Percentiles rank a stretch among this genome's conserved stretches.
Evolutionary conservation across 2,797 vertebrate genomes (phyloP).

Genomic region (Sitta carolinensis): DNA sequence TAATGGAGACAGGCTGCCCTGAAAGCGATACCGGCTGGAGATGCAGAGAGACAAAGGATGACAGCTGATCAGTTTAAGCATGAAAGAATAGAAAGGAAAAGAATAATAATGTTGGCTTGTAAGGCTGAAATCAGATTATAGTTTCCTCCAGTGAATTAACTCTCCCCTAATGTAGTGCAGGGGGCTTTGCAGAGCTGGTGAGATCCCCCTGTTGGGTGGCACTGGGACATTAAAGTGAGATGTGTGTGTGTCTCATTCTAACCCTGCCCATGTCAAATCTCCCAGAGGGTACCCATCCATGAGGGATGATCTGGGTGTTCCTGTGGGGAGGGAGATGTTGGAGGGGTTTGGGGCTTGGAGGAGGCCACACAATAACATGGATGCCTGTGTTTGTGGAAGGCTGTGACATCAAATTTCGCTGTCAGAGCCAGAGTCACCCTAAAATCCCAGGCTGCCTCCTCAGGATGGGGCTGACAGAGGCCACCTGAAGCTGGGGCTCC

Average conservation of each 20-base stretch:
- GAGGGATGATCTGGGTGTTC: neutral
- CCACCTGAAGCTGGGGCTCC: neutral
- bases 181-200: neutral
- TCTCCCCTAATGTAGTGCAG: neutral
- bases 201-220: neutral
- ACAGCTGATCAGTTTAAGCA: slow-evolving; percentile 57
- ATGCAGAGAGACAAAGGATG: slow-evolving; percentile 52
- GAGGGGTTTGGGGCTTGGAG: neutral
- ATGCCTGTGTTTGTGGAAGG: neutral
- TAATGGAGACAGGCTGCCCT: slow-evolving; percentile 35
- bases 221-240: neutral
- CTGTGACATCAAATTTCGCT: fast-evolving
- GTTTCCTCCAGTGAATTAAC: slow-evolving; percentile 60
- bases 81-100: slow-evolving; percentile 51
- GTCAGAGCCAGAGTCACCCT: neutral
- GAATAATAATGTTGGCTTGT: slow-evolving; percentile 55
- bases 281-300: neutral
- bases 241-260: neutral
- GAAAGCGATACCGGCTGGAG: slow-evolving; percentile 24
- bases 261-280: neutral
- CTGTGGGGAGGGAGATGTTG: neutral
- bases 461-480: neutral
- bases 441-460: neutral
- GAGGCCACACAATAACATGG: neutral
- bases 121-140: slow-evolving; percentile 66